A percentile compares a stretch with the other conserved stretches of the same genome.
Evolutionary conservation across 2,113 vertebrate species (phyloP).

Genomic region (Orthonyx spaldingii): DNA sequence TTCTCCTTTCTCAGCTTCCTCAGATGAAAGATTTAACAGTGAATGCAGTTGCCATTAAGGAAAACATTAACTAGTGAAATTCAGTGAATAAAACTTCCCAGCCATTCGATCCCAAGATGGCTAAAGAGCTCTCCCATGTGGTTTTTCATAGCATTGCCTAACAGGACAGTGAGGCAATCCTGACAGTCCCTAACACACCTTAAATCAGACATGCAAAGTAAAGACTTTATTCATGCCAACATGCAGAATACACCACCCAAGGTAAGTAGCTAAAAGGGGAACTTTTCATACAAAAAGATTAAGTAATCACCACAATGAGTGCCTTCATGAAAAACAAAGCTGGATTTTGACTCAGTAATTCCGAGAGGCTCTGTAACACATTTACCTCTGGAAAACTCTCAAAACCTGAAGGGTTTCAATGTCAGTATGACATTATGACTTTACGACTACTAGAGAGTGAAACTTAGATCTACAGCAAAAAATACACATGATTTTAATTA

Average conservation of each 20-base stretch:
- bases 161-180: background rate
- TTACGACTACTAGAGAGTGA: background rate
- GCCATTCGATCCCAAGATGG: background rate
- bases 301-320: conserved; percentile 68
- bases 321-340: background rate
- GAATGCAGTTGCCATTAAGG: background rate
- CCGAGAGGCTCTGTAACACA: background rate
- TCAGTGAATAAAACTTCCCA: background rate
- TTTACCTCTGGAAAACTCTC: background rate
- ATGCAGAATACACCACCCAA: conserved; percentile 65
- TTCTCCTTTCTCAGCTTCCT: background rate
- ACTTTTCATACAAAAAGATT: conserved; percentile 74
- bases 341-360: background rate
- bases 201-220: conserved; percentile 63
- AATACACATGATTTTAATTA: background rate
- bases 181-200: background rate
- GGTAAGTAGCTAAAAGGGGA: conserved; percentile 60
- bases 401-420: background rate
- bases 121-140: conserved; percentile 53
- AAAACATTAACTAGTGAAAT: background rate
- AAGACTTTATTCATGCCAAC: conserved; percentile 66
- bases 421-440: no score
- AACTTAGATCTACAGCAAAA: background rate
- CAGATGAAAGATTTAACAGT: background rate
- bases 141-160: conserved; percentile 49